Evolutionary conservation across 2,113 vertebrate genomes (phyloP).

Genomic region (Tympanuchus pallidicinctus): DNA sequence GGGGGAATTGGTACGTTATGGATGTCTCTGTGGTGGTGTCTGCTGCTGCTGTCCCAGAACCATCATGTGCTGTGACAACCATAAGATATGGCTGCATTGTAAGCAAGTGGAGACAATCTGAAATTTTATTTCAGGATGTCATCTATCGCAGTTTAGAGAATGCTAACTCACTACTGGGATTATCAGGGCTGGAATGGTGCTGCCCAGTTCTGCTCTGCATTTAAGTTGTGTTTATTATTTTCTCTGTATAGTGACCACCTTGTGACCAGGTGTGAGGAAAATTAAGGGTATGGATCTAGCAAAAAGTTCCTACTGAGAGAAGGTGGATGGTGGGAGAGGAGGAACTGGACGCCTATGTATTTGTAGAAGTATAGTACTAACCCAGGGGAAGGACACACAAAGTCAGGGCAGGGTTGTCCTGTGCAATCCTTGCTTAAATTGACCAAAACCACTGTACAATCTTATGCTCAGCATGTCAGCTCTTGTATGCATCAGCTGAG

Average conservation of each 20-base stretch:
- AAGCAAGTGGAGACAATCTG: background rate
- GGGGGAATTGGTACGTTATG: accelerated
- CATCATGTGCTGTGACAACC: background rate
- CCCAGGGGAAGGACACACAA: conserved; percentile 18
- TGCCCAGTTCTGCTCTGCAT: background rate
- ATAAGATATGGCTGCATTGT: accelerated
- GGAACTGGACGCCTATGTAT: accelerated
- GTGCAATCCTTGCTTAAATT: background rate
- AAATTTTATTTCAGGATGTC: background rate
- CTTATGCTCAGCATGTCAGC: conserved; percentile 8
- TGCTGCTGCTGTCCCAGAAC: background rate
- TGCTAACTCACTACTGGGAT: background rate
- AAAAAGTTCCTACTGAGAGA: background rate
- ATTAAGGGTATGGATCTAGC: background rate
- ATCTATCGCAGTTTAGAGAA: background rate
- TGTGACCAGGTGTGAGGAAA: background rate
- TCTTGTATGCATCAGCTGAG: background rate
- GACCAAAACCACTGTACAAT: conserved; percentile 33
- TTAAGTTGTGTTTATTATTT: background rate
- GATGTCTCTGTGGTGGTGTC: background rate
- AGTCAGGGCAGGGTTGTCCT: background rate
- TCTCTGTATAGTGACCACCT: background rate
- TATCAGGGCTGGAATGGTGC: background rate
- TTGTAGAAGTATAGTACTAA: background rate
- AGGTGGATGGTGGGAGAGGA: background rate